These are phyloP conservation scores for Calcarius lapponicus DNA, from an alignment of 2,797 vertebrate species.

Conservation along the genomic window DNA sequence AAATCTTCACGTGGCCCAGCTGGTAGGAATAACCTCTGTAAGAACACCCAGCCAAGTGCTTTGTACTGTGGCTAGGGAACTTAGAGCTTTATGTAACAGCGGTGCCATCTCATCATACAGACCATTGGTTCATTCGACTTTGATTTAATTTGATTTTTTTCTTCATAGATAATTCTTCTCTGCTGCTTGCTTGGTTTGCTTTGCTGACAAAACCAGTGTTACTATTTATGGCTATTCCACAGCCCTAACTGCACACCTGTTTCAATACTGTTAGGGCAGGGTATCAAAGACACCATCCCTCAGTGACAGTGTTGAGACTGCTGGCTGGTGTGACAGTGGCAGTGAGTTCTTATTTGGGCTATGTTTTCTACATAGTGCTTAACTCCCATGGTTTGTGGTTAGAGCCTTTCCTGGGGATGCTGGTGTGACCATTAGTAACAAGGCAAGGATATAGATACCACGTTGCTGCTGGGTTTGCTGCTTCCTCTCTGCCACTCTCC, in stretches of 20 bases:
- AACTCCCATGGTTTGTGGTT: not conserved
- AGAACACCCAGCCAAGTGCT: not conserved
- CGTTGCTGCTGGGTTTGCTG: not conserved
- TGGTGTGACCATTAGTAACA: not conserved
- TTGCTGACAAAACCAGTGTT: not conserved
- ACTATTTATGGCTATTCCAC: not conserved
- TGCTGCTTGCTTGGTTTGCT: rapidly evolving
- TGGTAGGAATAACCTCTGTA: not conserved
- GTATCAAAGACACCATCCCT: not conserved
- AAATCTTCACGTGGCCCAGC: conserved; percentile 33
- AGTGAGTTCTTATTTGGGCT: not conserved
- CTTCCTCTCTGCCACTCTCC: not conserved
- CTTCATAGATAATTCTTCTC: not conserved
- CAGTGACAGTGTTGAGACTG: not conserved
- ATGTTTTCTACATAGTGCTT: not conserved
- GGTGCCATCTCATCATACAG: not conserved
- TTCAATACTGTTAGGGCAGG: not conserved
- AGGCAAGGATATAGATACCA: no score
- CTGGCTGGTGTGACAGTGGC: not conserved
- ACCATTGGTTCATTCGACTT: not conserved
- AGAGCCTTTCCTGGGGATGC: not conserved
- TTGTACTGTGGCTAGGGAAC: not conserved
- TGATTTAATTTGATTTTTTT: not conserved
- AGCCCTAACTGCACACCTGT: not conserved
- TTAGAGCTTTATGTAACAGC: not conserved